Evolutionary conservation across 2,797 vertebrate genomes (phyloP), one percentile per base, ranked within the genome.

Genomic region (Cynodonichthys magdalenae): DNA sequence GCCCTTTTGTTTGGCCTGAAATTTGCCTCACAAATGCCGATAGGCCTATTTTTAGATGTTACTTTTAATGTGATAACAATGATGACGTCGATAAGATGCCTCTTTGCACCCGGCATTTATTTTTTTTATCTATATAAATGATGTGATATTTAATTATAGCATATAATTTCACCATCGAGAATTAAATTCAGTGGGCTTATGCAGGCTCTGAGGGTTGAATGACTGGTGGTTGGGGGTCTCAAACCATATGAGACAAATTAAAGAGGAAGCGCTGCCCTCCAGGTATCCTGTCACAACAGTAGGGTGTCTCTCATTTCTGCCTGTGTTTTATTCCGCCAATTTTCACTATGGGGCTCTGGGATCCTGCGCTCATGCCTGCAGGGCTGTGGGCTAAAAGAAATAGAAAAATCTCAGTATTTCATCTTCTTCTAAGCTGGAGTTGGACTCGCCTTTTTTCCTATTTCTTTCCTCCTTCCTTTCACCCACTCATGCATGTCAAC

Each of bases 241-340:
- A 77, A 87, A 82, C 87, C 87, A 90, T 86, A 90, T 74, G 87
- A 89, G 83, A 90, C 87, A 89, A 88, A 92, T 92, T 90, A 91
- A 90, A 87, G 85, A 86, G 88, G 89, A 86, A 89, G 85, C 53
- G 74, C 55, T 84, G 87, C 86, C 91, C 90, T 87, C 71, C 87
- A 90, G 92, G 87, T 89, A 84, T 90, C 86, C 87, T 88, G 87
- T 89, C 87, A 87, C 82, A 84, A 88, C 87, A 89, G 81, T 81
- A 75, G 82, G 85, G 80, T 52, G 66, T 69, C 84, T 79, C 82
- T 81, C 70, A 76, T 89, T 85, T 85, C 84, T 77, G 83, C 80
- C 87, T 90, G 82, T 87, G 80, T 91, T 90, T 86, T 85, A 89
- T 87, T 90, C 81, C 71, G 66, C 81, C 82, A 81, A 85, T 88